Base-by-base conservation (phyloP, 2,888 invertebrate species). In the Thysanoteuthis rhombus region DNA sequence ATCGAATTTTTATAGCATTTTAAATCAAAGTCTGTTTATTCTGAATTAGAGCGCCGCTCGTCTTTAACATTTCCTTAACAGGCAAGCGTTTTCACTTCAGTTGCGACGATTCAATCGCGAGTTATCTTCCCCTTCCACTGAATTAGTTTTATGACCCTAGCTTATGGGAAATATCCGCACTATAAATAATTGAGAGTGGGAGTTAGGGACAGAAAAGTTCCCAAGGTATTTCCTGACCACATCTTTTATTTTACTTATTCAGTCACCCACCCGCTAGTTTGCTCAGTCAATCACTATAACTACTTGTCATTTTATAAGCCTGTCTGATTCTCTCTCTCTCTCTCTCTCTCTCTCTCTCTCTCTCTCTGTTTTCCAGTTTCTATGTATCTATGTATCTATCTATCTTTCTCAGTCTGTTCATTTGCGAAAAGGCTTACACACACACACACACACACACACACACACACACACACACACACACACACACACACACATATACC, bases 1-100 rank as follows among this genome's bases (percentile, higher is more conserved):
- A 75, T 75, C 12, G n/a, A 75, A n/a, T 75, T 75, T 58, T 75
- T 75, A 75, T 75, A 36, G n/a, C 75, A 75, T 75, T 75, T 36
- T n/a, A 75, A 75, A 75, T 75, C 75, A 75, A 75, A 75, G 75
- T 75, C n/a, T 75, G 75, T 75, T n/a, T 75, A 75, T 75, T 75
- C 75, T 75, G n/a, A 75, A 75, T 12, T 75, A 75, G 10, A n/a
- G 36, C n/a, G n/a, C 75, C 75, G n/a, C 75, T 16, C 36, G n/a
- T n/a, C n/a, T 75, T 75, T n/a, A 75, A 75, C 75, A 75, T 75
- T n/a, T n/a, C n/a, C 75, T 75, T 75, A 75, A 75, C 75, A 75
- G 75, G 75, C 75, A 16, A 75, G 25, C 36, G n/a, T 75, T 75
- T 75, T 75, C 75, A 75, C 75, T 75, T 36, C 75, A 75, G 75